These are phyloP conservation scores for Dromas ardeola DNA, from an alignment of 2,113 vertebrate genomes.

Conservation along the genomic window DNA sequence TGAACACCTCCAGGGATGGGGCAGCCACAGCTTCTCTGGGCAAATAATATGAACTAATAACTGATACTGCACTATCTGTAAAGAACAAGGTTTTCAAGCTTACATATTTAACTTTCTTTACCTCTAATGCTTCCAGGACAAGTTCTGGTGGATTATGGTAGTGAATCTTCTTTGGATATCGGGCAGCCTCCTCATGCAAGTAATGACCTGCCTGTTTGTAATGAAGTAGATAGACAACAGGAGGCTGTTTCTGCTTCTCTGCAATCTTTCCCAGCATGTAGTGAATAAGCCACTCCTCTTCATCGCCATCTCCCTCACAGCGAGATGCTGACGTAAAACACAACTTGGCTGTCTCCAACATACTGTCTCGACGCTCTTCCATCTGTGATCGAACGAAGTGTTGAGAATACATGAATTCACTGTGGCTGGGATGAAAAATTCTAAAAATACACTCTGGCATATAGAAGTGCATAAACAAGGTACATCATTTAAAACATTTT, in stretches of 20 bases:
- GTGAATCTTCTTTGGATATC: conserved; percentile 97
- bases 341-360: conserved; percentile 89
- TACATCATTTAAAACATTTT: background rate
- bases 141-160: conserved; percentile 98
- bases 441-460: background rate
- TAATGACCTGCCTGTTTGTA: conserved; percentile 92
- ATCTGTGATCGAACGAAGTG: conserved; percentile 75
- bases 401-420: background rate
- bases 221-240: conserved; percentile 86
- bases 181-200: conserved; percentile 94
- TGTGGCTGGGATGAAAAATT: background rate
- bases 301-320: conserved; percentile 92
- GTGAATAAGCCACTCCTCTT: conserved; percentile 98
- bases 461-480: background rate
- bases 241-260: conserved; percentile 89
- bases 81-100: background rate
- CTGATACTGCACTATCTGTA: background rate
- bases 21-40: too few species aligned
- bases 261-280: conserved; percentile 99
- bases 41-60: background rate
- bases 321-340: conserved; percentile 90
- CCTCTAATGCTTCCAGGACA: conserved; percentile 97
- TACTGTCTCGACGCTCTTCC: conserved; percentile 88
- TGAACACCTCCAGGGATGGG: too few species aligned
- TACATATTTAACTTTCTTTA: conserved; percentile 29